phyloP scores from a whole-genome alignment of 1,140 invertebrate species.

The Eriosoma lanigerum region DNA sequence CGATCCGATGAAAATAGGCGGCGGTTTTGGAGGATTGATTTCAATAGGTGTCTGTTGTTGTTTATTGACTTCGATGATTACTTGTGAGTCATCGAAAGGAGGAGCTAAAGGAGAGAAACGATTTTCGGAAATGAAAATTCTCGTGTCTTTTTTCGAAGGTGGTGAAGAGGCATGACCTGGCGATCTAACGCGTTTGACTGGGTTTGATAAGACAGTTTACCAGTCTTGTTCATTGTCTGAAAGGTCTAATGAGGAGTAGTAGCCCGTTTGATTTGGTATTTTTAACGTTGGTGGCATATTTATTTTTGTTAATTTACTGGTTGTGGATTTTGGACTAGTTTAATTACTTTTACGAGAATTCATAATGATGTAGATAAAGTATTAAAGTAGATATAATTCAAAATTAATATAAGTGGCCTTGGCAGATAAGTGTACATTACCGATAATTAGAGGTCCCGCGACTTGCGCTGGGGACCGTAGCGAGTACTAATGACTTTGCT shows the following conservation, averaged over 20 bases:
- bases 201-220: constrained; percentile 2
- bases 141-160: constrained; percentile 25
- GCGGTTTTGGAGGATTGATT: constrained; percentile 3
- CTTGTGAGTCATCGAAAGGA: neutral
- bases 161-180: neutral
- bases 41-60: neutral
- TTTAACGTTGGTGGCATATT: constrained; percentile 6
- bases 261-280: constrained; percentile 17
- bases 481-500: constrained; percentile 6
- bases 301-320: neutral
- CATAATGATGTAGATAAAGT: constrained; percentile 28
- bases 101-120: constrained; percentile 21
- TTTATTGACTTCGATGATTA: neutral
- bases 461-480: neutral
- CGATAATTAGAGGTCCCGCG: neutral
- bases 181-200: constrained; percentile 1
- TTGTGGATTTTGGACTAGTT: constrained; percentile 1
- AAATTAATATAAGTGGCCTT: neutral
- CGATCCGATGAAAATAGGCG: constrained; percentile 17
- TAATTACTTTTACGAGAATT: constrained; percentile 23
- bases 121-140: constrained; percentile 5
- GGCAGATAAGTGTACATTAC: constrained; percentile 6
- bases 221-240: constrained; percentile 24
- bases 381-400: neutral
- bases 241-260: neutral